A percentile compares a stretch with the other conserved stretches of the same genome.
Evolutionary conservation across 2,888 invertebrate species (phyloP).

Genomic region (Andrena camellia): DNA sequence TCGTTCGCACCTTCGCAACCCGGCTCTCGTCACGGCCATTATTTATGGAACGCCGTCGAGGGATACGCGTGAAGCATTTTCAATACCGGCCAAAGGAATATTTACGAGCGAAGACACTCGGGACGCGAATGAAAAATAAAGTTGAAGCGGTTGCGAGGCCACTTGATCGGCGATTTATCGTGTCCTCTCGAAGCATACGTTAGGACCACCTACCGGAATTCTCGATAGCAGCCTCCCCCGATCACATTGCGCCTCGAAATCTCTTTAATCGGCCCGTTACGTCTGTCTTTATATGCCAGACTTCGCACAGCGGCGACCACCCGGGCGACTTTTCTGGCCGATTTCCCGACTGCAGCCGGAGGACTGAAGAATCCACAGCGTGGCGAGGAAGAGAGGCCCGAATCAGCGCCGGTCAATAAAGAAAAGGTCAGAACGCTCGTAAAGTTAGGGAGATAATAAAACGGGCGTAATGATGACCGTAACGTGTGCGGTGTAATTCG

Average conservation of each 20-base stretch:
- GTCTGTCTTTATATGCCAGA: slow-evolving; percentile 7
- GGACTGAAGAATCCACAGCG: neutral
- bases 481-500: slow-evolving; percentile 58
- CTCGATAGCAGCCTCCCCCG: neutral
- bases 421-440: slow-evolving; percentile 73
- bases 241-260: slow-evolving; percentile 6
- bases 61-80: slow-evolving; percentile 15
- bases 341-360: neutral
- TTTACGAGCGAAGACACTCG: slow-evolving; percentile 18
- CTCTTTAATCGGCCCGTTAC: slow-evolving; percentile 27
- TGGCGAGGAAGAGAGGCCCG: slow-evolving; percentile 44
- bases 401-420: slow-evolving; percentile 61
- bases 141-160: slow-evolving; percentile 6
- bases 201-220: slow-evolving; percentile 29
- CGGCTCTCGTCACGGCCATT: slow-evolving; percentile 16
- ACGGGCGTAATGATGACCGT: slow-evolving; percentile 60
- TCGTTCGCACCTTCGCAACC: slow-evolving; percentile 9
- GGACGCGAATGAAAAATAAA: slow-evolving; percentile 2
- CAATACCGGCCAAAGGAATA: neutral
- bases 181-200: neutral
- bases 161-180: slow-evolving; percentile 34
- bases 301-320: slow-evolving; percentile 6
- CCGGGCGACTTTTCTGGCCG: neutral
- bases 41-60: slow-evolving; percentile 24
- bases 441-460: slow-evolving; percentile 75